A percentile compares a stretch with the other conserved stretches of the same genome.
These are phyloP conservation scores for Tonatia bakeri DNA, from an alignment of 2,113 vertebrate species.

Conservation along the genomic window DNA sequence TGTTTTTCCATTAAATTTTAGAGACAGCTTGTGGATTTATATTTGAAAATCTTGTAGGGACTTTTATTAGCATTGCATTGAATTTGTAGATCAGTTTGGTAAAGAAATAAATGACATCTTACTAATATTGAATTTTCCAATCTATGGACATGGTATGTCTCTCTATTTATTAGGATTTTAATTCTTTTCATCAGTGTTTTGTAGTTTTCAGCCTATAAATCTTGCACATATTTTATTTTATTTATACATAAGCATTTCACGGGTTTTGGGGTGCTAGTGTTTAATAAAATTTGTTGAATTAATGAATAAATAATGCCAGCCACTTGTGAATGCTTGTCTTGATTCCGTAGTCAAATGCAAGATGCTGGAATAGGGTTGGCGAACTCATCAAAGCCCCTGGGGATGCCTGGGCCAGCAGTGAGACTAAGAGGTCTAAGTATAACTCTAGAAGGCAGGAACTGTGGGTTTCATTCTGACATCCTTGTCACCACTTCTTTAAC, in stretches of 20 bases:
- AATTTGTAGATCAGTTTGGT: neutral
- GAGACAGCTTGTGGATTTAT: neutral
- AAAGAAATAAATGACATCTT: neutral
- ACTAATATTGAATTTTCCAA: neutral
- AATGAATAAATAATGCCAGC: neutral
- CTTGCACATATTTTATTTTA: neutral
- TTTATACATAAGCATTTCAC: constrained; percentile 17
- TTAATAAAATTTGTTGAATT: constrained; percentile 27
- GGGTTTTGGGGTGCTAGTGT: neutral
- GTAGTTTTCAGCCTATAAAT: neutral
- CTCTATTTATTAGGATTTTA: neutral
- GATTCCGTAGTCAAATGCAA: neutral
- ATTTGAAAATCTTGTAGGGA: neutral
- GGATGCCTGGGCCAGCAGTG: neutral
- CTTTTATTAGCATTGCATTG: neutral
- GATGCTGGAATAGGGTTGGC: neutral
- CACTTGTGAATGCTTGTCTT: neutral
- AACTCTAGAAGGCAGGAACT: neutral
- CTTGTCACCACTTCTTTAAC: neutral
- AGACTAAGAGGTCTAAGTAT: neutral
- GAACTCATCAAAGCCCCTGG: neutral
- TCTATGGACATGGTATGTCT: neutral
- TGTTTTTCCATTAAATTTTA: neutral
- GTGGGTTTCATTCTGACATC: neutral
- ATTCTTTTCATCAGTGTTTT: neutral